Percentiles rank a stretch among this genome's conserved stretches.
Evolutionary conservation across 2,113 vertebrate genomes (phyloP).

Genomic region (Lucifuga dentata): DNA sequence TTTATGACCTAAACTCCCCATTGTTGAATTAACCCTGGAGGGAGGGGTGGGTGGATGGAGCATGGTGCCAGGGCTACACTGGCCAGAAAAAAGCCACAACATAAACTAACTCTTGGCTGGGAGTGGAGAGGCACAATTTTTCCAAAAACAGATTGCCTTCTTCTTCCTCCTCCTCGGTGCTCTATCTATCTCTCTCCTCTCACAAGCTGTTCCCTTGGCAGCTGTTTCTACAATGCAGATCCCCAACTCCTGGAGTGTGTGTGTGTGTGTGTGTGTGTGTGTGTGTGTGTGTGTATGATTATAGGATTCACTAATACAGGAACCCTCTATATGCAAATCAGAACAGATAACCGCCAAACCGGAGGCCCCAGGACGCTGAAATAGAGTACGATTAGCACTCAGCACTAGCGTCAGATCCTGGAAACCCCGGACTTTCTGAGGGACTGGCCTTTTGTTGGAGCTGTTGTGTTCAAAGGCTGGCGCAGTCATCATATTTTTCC

Average conservation of each 20-base stretch:
- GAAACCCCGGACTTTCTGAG: conserved; percentile 40
- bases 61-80: conserved; percentile 44
- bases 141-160: conserved; percentile 76
- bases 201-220: conserved; percentile 81
- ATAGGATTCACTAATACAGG: conserved; percentile 42
- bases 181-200: conserved; percentile 12
- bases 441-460: conserved; percentile 45
- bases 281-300: conserved; percentile 8
- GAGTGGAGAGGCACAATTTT: conserved; percentile 63
- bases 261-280: conserved; percentile 33
- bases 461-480: conserved; percentile 17
- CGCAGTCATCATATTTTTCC: conserved; percentile 44
- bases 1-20: conserved; percentile 59
- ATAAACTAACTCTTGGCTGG: conserved; percentile 73
- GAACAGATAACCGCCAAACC: conserved; percentile 41
- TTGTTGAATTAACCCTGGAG: conserved; percentile 68
- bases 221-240: conserved; percentile 76
- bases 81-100: conserved; percentile 65
- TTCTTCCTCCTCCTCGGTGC: conserved; percentile 48
- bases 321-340: conserved; percentile 72
- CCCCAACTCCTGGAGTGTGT: conserved; percentile 24
- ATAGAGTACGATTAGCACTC: conserved; percentile 53
- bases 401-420: conserved; percentile 39
- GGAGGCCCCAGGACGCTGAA: conserved; percentile 39
- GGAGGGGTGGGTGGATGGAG: conserved; percentile 53